These are phyloP conservation scores for Lynx canadensis DNA, from an alignment of 2,113 vertebrate species.

Conservation along the genomic window DNA sequence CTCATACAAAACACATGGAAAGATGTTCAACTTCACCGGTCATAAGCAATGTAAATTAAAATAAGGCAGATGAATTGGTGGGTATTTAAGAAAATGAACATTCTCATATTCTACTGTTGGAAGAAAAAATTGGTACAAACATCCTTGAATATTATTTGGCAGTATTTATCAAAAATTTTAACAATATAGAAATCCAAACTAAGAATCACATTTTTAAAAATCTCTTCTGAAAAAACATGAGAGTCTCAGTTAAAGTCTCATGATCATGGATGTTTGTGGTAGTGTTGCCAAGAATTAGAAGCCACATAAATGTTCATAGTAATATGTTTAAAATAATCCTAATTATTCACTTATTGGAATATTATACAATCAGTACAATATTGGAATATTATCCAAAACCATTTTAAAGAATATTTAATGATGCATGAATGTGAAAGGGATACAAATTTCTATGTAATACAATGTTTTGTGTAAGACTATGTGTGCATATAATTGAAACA, in stretches of 20 bases:
- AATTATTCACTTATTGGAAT: neutral
- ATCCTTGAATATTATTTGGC: constrained; percentile 16
- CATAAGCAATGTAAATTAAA: constrained; percentile 22
- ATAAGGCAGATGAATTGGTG: neutral
- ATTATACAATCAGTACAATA: neutral
- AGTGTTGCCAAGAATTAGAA: neutral
- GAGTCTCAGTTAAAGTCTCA: neutral
- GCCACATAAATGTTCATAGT: neutral
- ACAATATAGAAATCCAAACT: neutral
- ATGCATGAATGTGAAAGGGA: neutral
- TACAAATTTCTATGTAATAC: neutral
- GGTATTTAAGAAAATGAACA: neutral
- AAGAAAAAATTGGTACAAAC: neutral
- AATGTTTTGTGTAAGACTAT: neutral
- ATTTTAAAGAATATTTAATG: constrained; percentile 2
- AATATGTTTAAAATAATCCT: neutral
- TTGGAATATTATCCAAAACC: neutral
- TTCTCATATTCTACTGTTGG: neutral
- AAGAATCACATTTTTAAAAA: constrained; percentile 10
- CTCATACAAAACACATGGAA: neutral
- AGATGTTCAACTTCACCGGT: neutral
- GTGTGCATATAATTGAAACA: neutral
- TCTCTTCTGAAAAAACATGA: neutral
- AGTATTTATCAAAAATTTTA: constrained; percentile 10
- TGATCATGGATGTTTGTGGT: neutral